Percentiles rank a stretch among this genome's conserved stretches.
phyloP scores from a whole-genome alignment of 2,113 vertebrate species.

The Raja brachyura region DNA sequence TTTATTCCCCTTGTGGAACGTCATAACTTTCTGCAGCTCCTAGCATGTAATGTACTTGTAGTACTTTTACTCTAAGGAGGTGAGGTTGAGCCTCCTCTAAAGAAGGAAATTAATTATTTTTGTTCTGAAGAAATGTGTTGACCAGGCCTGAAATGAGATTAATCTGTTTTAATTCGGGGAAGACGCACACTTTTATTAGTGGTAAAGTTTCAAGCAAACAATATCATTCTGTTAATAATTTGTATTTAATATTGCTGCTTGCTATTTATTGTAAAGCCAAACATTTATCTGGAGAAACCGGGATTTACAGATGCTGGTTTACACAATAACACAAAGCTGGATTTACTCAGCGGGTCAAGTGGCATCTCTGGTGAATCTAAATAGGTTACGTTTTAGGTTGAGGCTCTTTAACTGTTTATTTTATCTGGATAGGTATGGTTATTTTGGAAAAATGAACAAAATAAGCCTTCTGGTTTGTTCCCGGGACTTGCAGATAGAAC shows the following conservation, averaged over 20 bases:
- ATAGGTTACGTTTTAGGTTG: too few species aligned
- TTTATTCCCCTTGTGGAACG: too few species aligned
- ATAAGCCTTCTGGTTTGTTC: slow-evolving; percentile 75
- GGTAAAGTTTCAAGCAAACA: not conserved
- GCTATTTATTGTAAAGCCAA: too few species aligned
- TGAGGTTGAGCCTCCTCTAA: not conserved
- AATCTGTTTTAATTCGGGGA: not conserved
- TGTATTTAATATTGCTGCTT: not conserved
- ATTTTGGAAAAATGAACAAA: slow-evolving; percentile 74
- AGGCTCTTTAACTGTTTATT: too few species aligned
- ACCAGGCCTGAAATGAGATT: not conserved
- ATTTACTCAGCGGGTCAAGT: too few species aligned
- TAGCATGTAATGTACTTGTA: too few species aligned
- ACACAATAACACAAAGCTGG: too few species aligned
- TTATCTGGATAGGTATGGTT: slow-evolving; percentile 70
- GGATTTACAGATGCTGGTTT: too few species aligned
- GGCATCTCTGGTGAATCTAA: too few species aligned
- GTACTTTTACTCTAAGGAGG: too few species aligned
- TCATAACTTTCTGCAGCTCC: too few species aligned
- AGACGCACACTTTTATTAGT: not conserved
- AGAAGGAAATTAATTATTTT: not conserved
- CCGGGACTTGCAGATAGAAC: slow-evolving; percentile 55
- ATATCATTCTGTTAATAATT: not conserved
- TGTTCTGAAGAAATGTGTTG: not conserved
- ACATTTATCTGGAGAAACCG: too few species aligned